Percentiles rank a stretch among this genome's conserved stretches.
phyloP scores from a whole-genome alignment of 2,888 invertebrate genomes.

The Agrochola lychnidis region DNA sequence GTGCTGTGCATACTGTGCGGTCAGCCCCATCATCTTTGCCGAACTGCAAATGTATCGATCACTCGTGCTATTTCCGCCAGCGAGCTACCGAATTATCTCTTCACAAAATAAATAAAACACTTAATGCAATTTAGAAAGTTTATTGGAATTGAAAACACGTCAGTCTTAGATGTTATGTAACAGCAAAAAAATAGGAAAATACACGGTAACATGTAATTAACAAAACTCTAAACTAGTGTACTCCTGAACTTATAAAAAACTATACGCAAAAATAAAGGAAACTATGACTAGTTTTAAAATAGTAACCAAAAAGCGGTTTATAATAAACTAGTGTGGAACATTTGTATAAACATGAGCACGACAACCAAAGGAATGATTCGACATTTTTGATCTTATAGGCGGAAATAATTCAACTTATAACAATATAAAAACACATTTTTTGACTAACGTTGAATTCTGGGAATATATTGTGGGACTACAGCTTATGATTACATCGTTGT shows the following conservation, averaged over 20 bases:
- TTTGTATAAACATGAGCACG: conserved; percentile 31
- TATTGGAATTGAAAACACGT: conserved; percentile 62
- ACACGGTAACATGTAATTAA: conserved; percentile 27
- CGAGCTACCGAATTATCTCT: background rate
- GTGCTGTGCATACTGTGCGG: background rate
- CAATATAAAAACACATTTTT: conserved; percentile 26
- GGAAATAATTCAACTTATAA: conserved; percentile 55
- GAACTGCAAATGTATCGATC: background rate
- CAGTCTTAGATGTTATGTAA: conserved; percentile 58
- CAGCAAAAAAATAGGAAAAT: conserved; percentile 29
- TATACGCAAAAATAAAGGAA: conserved; percentile 3
- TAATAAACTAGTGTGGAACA: conserved; percentile 18
- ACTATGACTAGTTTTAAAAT: conserved; percentile 42
- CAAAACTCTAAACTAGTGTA: conserved; percentile 29
- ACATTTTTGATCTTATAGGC: conserved; percentile 62
- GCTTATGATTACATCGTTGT: conserved; percentile 18
- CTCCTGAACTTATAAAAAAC: conserved; percentile 44
- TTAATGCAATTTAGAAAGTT: conserved; percentile 45
- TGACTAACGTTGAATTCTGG: conserved; percentile 26
- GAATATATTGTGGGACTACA: conserved; percentile 6
- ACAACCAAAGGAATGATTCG: conserved; percentile 63
- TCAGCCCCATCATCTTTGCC: background rate
- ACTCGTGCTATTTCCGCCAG: background rate
- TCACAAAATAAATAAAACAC: conserved; percentile 40
- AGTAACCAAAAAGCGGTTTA: conserved; percentile 47